Evolutionary conservation across 2,888 invertebrate species (phyloP).

Genomic region (Melinaea menophilus): DNA sequence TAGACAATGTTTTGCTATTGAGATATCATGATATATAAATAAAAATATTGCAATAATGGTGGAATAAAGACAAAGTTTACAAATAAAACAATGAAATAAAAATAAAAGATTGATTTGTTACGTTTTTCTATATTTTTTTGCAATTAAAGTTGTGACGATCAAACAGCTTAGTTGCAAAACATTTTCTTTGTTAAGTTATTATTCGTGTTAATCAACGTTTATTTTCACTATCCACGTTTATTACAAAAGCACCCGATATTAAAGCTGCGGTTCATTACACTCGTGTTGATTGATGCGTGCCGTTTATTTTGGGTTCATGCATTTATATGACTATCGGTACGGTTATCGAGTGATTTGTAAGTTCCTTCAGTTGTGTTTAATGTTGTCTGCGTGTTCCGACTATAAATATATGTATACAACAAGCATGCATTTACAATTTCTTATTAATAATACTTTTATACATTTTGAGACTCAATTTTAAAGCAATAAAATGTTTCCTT

Average conservation of each 20-base stretch:
- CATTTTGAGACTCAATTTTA: not conserved
- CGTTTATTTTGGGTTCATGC: conserved; percentile 32
- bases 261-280: conserved; percentile 28
- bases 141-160: not conserved
- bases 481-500: conserved; percentile 8
- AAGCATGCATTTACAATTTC: not conserved
- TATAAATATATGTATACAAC: conserved; percentile 1
- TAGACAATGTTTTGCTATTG: too few species aligned
- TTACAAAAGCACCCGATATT: conserved; percentile 28
- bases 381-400: conserved; percentile 2
- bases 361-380: conserved; percentile 12
- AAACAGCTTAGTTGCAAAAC: not conserved
- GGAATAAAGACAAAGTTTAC: too few species aligned
- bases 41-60: too few species aligned
- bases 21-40: too few species aligned
- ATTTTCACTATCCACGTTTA: conserved; percentile 23
- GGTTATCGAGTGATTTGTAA: conserved; percentile 16
- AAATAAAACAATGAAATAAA: too few species aligned
- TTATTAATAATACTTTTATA: too few species aligned
- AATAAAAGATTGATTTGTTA: too few species aligned
- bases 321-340: conserved; percentile 19
- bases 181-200: not conserved
- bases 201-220: conserved; percentile 13
- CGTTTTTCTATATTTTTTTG: too few species aligned
- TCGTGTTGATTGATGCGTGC: conserved; percentile 32